Base-by-base conservation (phyloP, 2,888 invertebrate genomes). In the Nomada fucata region DNA sequence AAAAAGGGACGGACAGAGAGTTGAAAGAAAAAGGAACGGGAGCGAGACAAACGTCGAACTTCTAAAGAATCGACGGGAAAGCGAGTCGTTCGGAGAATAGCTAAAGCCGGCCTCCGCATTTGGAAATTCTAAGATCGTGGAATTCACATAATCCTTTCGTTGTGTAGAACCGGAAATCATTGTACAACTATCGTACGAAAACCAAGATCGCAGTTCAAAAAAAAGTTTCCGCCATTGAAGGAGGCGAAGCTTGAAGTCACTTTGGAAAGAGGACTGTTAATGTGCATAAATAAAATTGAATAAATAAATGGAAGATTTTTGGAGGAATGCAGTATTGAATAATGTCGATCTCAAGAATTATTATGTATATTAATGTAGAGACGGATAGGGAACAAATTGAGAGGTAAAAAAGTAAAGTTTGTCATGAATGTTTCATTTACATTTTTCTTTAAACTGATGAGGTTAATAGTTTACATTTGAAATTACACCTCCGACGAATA, bases 11-110 rank as follows among this genome's bases (percentile, higher is more conserved):
- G 75, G 71, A 61, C 50, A 70, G 70, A 53, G 52, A 55, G 63
- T 52, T n/a, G 67, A 73, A 67, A 61, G 78, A 74, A 77, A 75
- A 73, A 75, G 73, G 76, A 60, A 76, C 26, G 72, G 47, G 68
- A 53, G 2, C 61, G 84, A 79, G 85, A 84, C 84, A 84, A 83
- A 85, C 85, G 84, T 81, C 82, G 79, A 85, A 87, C 80, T 87
- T 82, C 65, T 77, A 78, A 85, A 83, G 81, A 81, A 86, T 88
- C 84, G 83, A 75, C 79, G 69, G 76, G 64, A 50, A 20, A 50
- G 60, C 71, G 73, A 79, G 77, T 85, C 83, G 79, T 84, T 69
- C 72, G 15, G 63, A 70, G 85, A 85, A 88, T 88, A 84, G 85
- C 82, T 84, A 86, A 86, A 74, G 78, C 82, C 79, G 77, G 36